A percentile compares a stretch with the other conserved stretches of the same genome.
These are phyloP conservation scores for Orchesella flavescens DNA, from an alignment of 2,888 invertebrate genomes.

Conservation along the genomic window DNA sequence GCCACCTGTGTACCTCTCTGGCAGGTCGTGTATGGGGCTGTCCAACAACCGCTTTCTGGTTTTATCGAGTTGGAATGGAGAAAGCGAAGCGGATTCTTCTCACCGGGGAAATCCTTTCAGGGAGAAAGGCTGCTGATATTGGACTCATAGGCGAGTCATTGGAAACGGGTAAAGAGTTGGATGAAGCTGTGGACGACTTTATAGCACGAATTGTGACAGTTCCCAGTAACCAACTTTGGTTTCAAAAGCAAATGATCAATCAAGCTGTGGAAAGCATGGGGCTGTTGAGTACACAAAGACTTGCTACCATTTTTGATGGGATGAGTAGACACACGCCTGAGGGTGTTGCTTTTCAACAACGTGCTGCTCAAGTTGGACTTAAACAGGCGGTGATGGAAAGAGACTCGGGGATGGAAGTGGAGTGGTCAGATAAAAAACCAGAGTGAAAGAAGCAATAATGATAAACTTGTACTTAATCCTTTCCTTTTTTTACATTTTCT, in stretches of 20 bases:
- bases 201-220: constrained; percentile 60
- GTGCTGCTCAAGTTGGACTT: constrained; percentile 64
- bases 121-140: constrained; percentile 61
- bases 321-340: constrained; percentile 68
- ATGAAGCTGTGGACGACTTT: constrained; percentile 65
- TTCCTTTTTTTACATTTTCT: too few relatives aligned
- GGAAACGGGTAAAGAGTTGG: constrained; percentile 33
- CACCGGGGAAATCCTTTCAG: constrained; percentile 66
- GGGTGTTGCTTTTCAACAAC: constrained; percentile 66
- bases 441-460: background rate
- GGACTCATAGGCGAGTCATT: constrained; percentile 66
- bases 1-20: background rate
- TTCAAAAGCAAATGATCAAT: constrained; percentile 68
- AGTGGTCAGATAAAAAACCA: constrained; percentile 53
- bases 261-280: constrained; percentile 68
- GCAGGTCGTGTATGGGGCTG: constrained; percentile 65
- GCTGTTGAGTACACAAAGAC: constrained; percentile 61
- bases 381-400: constrained; percentile 67
- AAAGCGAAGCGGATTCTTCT: constrained; percentile 68
- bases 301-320: constrained; percentile 68
- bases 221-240: constrained; percentile 69
- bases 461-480: too few relatives aligned
- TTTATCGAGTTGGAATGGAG: constrained; percentile 68
- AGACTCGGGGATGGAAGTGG: constrained; percentile 62
- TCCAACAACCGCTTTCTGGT: constrained; percentile 70